A percentile compares a stretch with the other conserved stretches of the same genome.
phyloP scores from a whole-genome alignment of 2,113 vertebrate genomes.

The Calypte anna region DNA sequence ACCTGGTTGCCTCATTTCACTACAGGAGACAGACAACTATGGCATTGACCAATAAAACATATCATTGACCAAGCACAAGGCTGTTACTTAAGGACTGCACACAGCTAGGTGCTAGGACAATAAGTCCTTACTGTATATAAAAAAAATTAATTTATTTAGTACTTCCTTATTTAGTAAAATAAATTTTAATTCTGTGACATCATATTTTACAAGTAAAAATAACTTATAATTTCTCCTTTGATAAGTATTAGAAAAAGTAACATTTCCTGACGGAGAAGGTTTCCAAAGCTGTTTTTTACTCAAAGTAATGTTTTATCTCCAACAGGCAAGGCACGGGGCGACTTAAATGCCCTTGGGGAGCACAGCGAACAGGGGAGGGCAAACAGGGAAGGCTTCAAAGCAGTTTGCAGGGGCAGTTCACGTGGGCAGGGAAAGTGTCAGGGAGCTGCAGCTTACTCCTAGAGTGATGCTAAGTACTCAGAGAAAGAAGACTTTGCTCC shows the following conservation, averaged over 20 bases:
- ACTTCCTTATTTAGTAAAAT: neutral
- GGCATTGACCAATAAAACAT: neutral
- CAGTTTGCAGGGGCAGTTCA: no score
- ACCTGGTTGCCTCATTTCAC: no score
- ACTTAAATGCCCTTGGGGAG: no score
- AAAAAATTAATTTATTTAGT: neutral
- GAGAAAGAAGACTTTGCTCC: no score
- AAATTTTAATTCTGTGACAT: neutral
- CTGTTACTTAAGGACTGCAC: neutral
- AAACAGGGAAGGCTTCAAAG: no score
- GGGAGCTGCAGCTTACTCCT: no score
- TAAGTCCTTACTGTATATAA: neutral
- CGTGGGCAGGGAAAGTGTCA: no score
- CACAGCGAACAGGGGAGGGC: no score
- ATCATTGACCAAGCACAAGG: neutral
- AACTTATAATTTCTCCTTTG: neutral
- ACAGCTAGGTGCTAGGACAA: neutral
- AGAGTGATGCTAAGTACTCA: no score
- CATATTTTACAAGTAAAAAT: neutral
- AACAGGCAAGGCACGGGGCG: no score
- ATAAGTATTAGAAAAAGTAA: neutral
- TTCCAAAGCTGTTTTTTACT: neutral
- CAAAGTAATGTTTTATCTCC: no score
- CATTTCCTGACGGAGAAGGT: neutral
- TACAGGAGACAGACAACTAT: neutral